Base-by-base conservation (phyloP, 1,140 invertebrate genomes). In the Riptortus pedestris region DNA sequence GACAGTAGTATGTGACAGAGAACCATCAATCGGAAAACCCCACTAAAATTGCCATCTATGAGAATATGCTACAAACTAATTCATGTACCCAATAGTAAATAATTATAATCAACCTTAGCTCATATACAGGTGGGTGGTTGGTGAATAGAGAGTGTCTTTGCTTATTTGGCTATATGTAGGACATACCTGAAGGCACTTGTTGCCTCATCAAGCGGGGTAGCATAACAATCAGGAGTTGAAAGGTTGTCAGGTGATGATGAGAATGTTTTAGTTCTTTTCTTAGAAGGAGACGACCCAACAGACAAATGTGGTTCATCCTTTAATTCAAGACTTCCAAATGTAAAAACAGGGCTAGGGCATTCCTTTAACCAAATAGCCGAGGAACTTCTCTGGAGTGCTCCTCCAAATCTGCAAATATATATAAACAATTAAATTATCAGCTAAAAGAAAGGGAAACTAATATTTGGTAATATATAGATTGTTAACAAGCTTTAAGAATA, bases 241-340 rank as follows among this genome's bases (percentile, higher is more conserved):
- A 38, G 14, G 14, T 14, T 7, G 14, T 55, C 51, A 11, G 51
- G 51, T 12, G 51, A 55, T 22, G 51, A 12, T 24, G 51, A 24
- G 51, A 55, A 55, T 2, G 18, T 55, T 22, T 22, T 24, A 0
- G 18, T 55, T 22, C 20, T 55, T 55, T 26, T 55, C 22, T 55
- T 55, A 7, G 18, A 24, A 7, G 51, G 24, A 27, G 51, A 26
- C 2, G 51, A 24, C 22, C 14, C 24, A 14, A 14, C 51, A 55
- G 51, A 22, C 1, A 26, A 24, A 38, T 7, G 31, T 52, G 58
- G 61, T 27, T 69, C 65, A 18, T 66, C 55, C 55, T 69, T 67
- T n/a, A 69, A 64, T 59, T 69, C 68, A 16, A 69, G 57, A 28
- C 38, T 65, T 12, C 68, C 66, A 45, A 69, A 66, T 22, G 63